Base-by-base conservation (phyloP, 1,140 invertebrate genomes). In the Palaemon carinicauda region DNA sequence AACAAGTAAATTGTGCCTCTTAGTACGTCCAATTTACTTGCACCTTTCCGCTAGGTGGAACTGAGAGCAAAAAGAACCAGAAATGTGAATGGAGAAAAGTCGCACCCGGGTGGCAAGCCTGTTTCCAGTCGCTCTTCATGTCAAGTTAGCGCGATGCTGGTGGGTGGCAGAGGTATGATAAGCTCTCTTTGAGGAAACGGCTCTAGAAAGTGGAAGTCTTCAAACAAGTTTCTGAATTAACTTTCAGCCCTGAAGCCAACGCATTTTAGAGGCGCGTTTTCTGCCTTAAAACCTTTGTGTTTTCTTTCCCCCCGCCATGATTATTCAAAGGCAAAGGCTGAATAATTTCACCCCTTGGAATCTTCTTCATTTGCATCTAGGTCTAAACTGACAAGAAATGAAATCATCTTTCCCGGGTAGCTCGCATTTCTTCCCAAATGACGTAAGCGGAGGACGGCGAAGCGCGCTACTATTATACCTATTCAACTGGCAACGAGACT, bases 91-190 rank as follows among this genome's bases (percentile, higher is more conserved):
- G 27, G 15, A 73, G 27, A 21, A 73, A 29, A n/a, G 27, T 41
- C 41, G 1, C n/a, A 4, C 75, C 21, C 54, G 21, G 27, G 29
- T 71, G 82, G 74, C 75, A 78, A 56, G 74, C 60, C 75, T 52
- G 82, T 56, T 79, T 75, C 56, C 60, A 79, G 75, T 86, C 78
- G 65, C 77, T 80, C 84, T 86, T 86, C 84, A 86, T 86, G 84
- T 86, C 84, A 86, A 86, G 84, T 86, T 86, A 78, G 51, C 78
- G 84, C 80, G 84, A 80, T 86, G 84, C 74, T 27, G 51, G 77
- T 27, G 31, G 84, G 65, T 86, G 84, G 60, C 82, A 10, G 84
- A 86, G 78, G 84, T 54, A 80, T 78, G 84, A 86, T 53, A 86
- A 86, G 74, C 51, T 33, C 24, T 31, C 65, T 27, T 24, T 50